These are phyloP conservation scores for Leptoclinus maculatus DNA, from an alignment of 2,797 vertebrate species.

Conservation along the genomic window DNA sequence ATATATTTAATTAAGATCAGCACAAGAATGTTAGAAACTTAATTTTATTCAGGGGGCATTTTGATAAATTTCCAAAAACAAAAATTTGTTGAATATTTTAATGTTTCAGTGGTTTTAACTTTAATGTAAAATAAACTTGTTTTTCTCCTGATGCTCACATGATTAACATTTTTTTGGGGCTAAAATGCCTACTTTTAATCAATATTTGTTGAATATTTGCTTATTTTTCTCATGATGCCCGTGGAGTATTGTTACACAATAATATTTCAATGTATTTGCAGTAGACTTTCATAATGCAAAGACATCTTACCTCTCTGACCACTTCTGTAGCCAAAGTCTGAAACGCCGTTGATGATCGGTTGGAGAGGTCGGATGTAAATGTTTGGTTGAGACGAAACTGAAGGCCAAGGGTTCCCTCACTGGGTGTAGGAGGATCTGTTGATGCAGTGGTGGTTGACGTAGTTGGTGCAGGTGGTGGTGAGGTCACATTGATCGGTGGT, in stretches of 20 bases:
- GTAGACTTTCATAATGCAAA: not conserved
- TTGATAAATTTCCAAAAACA: no score
- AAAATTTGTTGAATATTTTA: not conserved
- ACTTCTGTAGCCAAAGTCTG: constrained; percentile 17
- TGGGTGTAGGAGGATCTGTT: constrained; percentile 38
- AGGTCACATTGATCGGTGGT: no score
- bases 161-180: not conserved
- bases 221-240: not conserved
- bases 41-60: not conserved
- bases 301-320: constrained; percentile 44
- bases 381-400: constrained; percentile 22
- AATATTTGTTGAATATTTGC: no score
- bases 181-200: not conserved
- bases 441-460: not conserved
- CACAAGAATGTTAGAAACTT: not conserved
- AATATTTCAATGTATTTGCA: not conserved
- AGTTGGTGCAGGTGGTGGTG: not conserved
- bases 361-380: constrained; percentile 29
- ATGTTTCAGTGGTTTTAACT: not conserved
- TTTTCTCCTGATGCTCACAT: not conserved
- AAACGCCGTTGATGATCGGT: constrained; percentile 11
- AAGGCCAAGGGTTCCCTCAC: constrained; percentile 44
- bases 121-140: no score
- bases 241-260: not conserved
- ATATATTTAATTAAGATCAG: not conserved